Percentiles rank a stretch among this genome's conserved stretches.
Conservation (phyloP, 37 sponge, comb jelly and placozoan genomes). For the Chondrilla cf. caribensis region DNA sequence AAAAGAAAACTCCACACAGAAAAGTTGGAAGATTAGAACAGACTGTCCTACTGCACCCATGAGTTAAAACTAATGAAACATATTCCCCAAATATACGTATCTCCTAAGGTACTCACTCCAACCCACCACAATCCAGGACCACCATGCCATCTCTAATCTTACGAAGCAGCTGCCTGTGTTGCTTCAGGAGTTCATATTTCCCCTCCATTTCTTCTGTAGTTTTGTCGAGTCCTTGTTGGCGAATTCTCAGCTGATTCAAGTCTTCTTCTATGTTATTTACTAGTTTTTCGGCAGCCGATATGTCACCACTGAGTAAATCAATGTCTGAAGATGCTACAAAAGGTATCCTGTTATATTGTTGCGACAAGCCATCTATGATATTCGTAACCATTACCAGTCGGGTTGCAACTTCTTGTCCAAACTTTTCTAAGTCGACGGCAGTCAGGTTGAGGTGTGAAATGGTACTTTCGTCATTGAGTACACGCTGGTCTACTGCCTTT, state of each 20-base stretch:
- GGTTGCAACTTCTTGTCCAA: background rate
- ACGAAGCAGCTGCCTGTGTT: conserved; percentile 47
- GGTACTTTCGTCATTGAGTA: conserved; percentile 4
- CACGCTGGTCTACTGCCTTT: conserved; percentile 2
- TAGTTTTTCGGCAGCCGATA: background rate
- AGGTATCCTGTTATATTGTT: background rate
- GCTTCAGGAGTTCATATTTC: conserved; percentile 21
- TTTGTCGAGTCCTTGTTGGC: conserved; percentile 12
- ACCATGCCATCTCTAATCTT: conserved; percentile 32
- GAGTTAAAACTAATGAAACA: too few relatives aligned
- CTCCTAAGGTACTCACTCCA: too few relatives aligned
- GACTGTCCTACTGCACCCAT: too few relatives aligned
- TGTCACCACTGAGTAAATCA: background rate
- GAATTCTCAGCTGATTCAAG: background rate
- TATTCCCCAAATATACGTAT: too few relatives aligned
- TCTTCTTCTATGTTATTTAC: background rate
- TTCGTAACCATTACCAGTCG: background rate
- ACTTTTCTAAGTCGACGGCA: background rate
- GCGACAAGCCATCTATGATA: background rate
- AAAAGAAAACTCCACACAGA: too few relatives aligned
- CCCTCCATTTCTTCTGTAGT: conserved; percentile 37
- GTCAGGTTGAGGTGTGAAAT: background rate
- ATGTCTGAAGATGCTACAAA: background rate
- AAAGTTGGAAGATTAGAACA: too few relatives aligned
- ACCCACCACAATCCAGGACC: conserved; percentile 33